Conservation (phyloP, 2,113 vertebrate genomes). For the Podarcis muralis region DNA sequence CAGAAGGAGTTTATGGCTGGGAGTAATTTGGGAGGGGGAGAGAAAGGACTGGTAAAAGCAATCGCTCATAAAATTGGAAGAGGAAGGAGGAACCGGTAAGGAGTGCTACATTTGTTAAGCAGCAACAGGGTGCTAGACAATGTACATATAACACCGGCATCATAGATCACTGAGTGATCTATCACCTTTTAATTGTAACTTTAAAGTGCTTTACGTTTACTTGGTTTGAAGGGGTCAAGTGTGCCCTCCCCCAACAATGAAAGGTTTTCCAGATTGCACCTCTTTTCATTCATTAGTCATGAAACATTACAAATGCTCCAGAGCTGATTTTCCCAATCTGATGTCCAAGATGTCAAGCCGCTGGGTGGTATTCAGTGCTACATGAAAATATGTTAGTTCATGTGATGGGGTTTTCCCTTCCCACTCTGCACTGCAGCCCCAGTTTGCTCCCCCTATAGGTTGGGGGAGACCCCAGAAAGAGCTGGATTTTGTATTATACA, state of each 20-base stretch:
- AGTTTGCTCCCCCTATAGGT: too few relatives aligned
- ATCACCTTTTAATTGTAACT: background rate
- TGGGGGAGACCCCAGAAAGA: too few relatives aligned
- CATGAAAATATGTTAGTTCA: too few relatives aligned
- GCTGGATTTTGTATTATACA: too few relatives aligned
- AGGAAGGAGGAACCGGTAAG: conserved; percentile 18
- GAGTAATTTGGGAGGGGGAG: conserved; percentile 3
- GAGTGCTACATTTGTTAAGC: background rate
- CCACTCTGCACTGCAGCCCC: too few relatives aligned
- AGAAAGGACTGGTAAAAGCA: background rate
- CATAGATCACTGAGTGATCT: background rate
- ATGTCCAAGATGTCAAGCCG: too few relatives aligned
- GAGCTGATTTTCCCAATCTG: too few relatives aligned
- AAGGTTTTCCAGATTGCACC: too few relatives aligned
- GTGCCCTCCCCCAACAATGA: background rate
- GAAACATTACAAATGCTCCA: background rate
- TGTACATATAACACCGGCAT: background rate
- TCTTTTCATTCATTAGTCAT: background rate
- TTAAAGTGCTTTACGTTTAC: background rate
- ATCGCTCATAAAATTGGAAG: conserved; percentile 26
- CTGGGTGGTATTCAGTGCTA: too few relatives aligned
- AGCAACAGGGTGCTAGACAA: background rate
- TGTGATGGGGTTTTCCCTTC: too few relatives aligned
- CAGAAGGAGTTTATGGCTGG: background rate
- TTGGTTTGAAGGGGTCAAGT: background rate